Base-by-base conservation (phyloP, 2,888 invertebrate genomes). In the Apamea monoglypha region DNA sequence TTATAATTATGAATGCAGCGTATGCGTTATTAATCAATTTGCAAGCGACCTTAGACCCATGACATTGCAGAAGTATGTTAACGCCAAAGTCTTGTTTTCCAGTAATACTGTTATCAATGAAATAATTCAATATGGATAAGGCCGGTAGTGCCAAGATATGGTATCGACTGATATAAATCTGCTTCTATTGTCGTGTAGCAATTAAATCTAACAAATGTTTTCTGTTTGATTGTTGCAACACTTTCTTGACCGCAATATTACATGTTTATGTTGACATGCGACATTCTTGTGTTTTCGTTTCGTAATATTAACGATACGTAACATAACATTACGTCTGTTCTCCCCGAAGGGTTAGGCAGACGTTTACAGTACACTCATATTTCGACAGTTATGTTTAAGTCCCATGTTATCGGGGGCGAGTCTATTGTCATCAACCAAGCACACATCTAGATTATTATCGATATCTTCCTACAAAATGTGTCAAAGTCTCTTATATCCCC, bases 81-180 rank as follows among this genome's bases (percentile, higher is more conserved):
- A 73, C 56, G 44, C 40, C 29, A 81, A 81, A 44, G 73, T 75
- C 69, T 82, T 82, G 59, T 80, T 84, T 84, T 77, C 44, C 56
- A 80, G 16, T 82, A 74, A 84, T 79, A 63, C 67, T 74, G 74
- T 82, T 87, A 87, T 87, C 87, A 74, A 63, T 56, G 0, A 80
- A 86, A 81, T 75, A 78, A 69, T 70, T 81, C 36, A 78, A 50
- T 76, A 56, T 76, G 64, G 86, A 88, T 88, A 88, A 88, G 21
- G 73, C 70, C 79, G 63, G 82, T 82, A 85, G 83, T 72, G 74
- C 67, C 12, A 40, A 68, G 87, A 85, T 85, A 85, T 67, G 59
- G 25, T 87, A 74, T 85, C 84, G 50, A 2, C 47, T n/a, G 87
- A 85, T 87, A 87, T 2, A 64, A 59, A 87, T 85, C 87, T 78